phyloP scores from a whole-genome alignment of 2,113 vertebrate genomes.

The Eira barbara region DNA sequence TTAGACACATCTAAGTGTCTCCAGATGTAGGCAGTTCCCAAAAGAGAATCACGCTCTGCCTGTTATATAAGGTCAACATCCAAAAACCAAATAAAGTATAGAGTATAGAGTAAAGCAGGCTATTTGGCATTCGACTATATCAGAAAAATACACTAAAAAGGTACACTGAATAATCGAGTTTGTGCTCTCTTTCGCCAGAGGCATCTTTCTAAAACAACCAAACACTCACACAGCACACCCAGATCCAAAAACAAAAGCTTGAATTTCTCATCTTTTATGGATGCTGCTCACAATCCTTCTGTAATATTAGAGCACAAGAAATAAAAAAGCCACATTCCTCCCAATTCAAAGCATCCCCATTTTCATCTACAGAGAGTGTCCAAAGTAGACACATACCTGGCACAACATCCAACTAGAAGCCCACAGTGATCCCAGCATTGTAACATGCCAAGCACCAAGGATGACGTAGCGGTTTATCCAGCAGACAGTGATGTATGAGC shows the following conservation, averaged over 20 bases:
- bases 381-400: constrained; percentile 73
- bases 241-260: constrained; percentile 43
- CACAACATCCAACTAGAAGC: constrained; percentile 76
- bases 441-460: constrained; percentile 72
- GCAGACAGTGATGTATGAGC: constrained; percentile 67
- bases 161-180: background rate
- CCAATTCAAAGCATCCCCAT: constrained; percentile 33
- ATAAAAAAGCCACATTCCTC: background rate
- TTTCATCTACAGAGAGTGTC: constrained; percentile 28
- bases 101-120: background rate
- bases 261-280: constrained; percentile 31
- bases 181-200: constrained; percentile 11
- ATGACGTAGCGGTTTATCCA: constrained; percentile 37
- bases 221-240: background rate
- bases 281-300: constrained; percentile 29
- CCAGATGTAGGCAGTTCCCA: background rate
- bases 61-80: constrained; percentile 16
- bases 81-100: constrained; percentile 25
- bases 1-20: constrained; percentile 15
- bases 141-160: constrained; percentile 36
- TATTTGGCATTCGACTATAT: background rate
- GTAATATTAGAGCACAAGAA: constrained; percentile 53
- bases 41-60: constrained; percentile 20
- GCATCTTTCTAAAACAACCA: constrained; percentile 19
- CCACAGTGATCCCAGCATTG: constrained; percentile 76